A percentile compares a stretch with the other conserved stretches of the same genome.
These are phyloP conservation scores for Neosilurus mollespiculum DNA, from an alignment of 2,797 vertebrate genomes.

Conservation along the genomic window DNA sequence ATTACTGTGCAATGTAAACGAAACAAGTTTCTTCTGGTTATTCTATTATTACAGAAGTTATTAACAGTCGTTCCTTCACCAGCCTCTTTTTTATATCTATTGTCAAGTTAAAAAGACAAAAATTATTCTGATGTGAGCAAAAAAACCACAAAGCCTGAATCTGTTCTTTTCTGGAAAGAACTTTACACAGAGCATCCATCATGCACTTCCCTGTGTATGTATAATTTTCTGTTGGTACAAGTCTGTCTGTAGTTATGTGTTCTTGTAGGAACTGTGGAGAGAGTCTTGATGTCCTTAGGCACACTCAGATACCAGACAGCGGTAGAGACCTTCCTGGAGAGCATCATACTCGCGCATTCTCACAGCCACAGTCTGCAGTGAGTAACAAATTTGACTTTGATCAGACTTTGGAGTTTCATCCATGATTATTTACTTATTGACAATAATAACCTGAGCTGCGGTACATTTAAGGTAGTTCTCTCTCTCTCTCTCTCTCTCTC, in stretches of 20 bases:
- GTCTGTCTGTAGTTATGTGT: not conserved
- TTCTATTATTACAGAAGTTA: not conserved
- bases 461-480: not conserved
- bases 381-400: slow-evolving; percentile 48
- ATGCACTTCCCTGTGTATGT: not conserved
- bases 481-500: too few species aligned
- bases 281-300: slow-evolving; percentile 63
- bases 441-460: not conserved
- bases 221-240: not conserved
- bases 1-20: not conserved
- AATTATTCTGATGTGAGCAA: not conserved
- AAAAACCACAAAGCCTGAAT: not conserved
- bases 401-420: not conserved
- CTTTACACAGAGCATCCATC: not conserved
- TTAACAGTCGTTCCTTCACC: not conserved
- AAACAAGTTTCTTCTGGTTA: not conserved
- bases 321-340: slow-evolving; percentile 70
- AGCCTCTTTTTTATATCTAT: not conserved
- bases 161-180: not conserved
- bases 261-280: slow-evolving; percentile 72
- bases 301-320: slow-evolving; percentile 56
- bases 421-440: not conserved
- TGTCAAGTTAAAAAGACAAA: not conserved
- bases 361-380: slow-evolving; percentile 78
- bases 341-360: slow-evolving; percentile 70